Percentiles rank a stretch among this genome's conserved stretches.
Evolutionary conservation across 2,888 invertebrate genomes (phyloP).

Genomic region (Arge pagana): DNA sequence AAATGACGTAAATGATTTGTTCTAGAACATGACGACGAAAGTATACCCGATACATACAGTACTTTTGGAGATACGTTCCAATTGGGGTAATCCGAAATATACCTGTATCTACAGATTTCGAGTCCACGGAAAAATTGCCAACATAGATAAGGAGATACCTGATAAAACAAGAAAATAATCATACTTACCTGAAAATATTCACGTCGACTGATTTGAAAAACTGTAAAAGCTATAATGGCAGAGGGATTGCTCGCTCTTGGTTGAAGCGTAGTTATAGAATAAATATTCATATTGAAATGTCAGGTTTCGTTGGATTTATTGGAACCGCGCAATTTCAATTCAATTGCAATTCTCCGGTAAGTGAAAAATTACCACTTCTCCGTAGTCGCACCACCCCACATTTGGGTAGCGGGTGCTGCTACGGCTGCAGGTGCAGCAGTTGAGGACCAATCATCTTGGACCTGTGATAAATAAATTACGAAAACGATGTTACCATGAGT

Average conservation of each 20-base stretch:
- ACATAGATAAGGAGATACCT: too few relatives aligned
- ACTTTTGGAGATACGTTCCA: constrained; percentile 43
- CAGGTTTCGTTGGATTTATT: too few relatives aligned
- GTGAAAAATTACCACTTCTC: constrained; percentile 55
- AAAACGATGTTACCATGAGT: background rate
- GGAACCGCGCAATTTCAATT: too few relatives aligned
- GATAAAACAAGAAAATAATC: too few relatives aligned
- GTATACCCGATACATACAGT: constrained; percentile 37
- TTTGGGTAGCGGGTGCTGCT: constrained; percentile 55
- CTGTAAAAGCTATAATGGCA: too few relatives aligned
- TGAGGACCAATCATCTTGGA: constrained; percentile 65
- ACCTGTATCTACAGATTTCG: constrained; percentile 48
- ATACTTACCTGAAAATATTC: too few relatives aligned
- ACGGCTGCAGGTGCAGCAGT: constrained; percentile 52
- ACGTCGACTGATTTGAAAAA: too few relatives aligned
- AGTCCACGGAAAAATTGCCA: constrained; percentile 42
- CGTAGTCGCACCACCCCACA: constrained; percentile 67
- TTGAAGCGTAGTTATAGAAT: too few relatives aligned
- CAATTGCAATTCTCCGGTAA: too few relatives aligned
- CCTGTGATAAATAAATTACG: constrained; percentile 49
- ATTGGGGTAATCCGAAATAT: constrained; percentile 45
- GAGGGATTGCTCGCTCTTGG: too few relatives aligned
- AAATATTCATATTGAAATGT: too few relatives aligned
- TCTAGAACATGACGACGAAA: constrained; percentile 35
- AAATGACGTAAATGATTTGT: constrained; percentile 5